A percentile compares a stretch with the other conserved stretches of the same genome.
Conservation (phyloP, 2,113 vertebrate species). For the Pelecanoides urinatrix region DNA sequence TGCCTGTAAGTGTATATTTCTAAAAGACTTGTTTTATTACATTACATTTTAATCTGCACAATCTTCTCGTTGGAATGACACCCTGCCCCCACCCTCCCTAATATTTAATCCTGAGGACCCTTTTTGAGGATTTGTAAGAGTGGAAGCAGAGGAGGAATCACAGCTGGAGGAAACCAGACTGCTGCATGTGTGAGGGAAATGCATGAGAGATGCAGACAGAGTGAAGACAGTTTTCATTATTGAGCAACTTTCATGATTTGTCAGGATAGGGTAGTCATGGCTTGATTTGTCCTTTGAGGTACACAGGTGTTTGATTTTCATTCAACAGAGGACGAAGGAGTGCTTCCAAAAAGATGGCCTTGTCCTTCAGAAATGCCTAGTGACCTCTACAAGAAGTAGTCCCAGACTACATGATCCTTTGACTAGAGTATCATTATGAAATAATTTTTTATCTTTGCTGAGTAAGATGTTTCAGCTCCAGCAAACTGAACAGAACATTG, state of each 20-base stretch:
- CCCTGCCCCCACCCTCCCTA: not conserved
- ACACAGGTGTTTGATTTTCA: not conserved
- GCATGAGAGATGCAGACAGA: not conserved
- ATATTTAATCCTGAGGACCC: not conserved
- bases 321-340: not conserved
- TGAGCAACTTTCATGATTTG: not conserved
- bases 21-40: not conserved
- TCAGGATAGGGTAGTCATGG: not conserved
- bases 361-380: not conserved
- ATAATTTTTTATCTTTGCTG: not conserved
- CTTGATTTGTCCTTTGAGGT: not conserved
- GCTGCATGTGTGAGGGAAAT: not conserved
- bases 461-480: not conserved
- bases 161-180: not conserved
- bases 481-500: not conserved
- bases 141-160: not conserved
- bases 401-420: not conserved
- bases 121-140: not conserved
- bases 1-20: not conserved
- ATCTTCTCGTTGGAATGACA: not conserved
- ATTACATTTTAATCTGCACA: not conserved
- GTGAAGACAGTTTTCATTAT: not conserved
- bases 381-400: not conserved
- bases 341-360: not conserved
- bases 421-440: not conserved